Conservation (phyloP, 2,888 invertebrate species). For the Digitonthophagus gazella region DNA sequence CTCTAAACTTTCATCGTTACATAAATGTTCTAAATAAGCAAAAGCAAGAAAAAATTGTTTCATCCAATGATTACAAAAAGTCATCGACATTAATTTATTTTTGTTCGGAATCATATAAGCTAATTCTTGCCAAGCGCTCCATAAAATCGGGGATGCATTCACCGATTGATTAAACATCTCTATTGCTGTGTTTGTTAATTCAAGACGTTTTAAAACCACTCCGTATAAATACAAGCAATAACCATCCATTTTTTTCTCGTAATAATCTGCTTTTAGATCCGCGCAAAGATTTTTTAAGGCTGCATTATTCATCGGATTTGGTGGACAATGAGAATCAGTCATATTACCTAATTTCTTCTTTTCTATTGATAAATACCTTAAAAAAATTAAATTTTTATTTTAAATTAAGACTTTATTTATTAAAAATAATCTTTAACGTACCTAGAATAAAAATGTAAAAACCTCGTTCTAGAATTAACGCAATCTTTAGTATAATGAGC, state of each 20-base stretch:
- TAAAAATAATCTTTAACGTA: neutral
- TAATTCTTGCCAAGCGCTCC: constrained; percentile 95
- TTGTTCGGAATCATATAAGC: constrained; percentile 72
- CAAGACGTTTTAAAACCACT: constrained; percentile 83
- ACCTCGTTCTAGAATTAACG: constrained; percentile 69
- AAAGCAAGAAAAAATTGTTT: constrained; percentile 89
- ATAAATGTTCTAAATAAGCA: constrained; percentile 83
- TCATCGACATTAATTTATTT: constrained; percentile 66
- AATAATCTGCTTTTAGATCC: constrained; percentile 59
- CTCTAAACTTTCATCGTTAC: constrained; percentile 85
- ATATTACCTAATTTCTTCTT: constrained; percentile 85
- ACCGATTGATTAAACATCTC: constrained; percentile 78
- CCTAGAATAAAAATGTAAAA: constrained; percentile 80
- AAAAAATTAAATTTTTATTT: neutral
- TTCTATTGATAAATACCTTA: constrained; percentile 77
- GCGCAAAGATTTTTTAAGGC: constrained; percentile 58
- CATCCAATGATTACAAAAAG: constrained; percentile 90
- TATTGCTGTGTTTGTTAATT: constrained; percentile 74
- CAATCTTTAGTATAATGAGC: constrained; percentile 76
- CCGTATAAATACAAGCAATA: constrained; percentile 88
- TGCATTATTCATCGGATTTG: constrained; percentile 56
- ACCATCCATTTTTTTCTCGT: constrained; percentile 72
- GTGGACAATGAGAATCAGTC: constrained; percentile 59
- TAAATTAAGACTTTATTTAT: neutral
- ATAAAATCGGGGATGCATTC: constrained; percentile 77